phyloP scores from a whole-genome alignment of 2,797 vertebrate species.

The Labroides dimidiatus region DNA sequence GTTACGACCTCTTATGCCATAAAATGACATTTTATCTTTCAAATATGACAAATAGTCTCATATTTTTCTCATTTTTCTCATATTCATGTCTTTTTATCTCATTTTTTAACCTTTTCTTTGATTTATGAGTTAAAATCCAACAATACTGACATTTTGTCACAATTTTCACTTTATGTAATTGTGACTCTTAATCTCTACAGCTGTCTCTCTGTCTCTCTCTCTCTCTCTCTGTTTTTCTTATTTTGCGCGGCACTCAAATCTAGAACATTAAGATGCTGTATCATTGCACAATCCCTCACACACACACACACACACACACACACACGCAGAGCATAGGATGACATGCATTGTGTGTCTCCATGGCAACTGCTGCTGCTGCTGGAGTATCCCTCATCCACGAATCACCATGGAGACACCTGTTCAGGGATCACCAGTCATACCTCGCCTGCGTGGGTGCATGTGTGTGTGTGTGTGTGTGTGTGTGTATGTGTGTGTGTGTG shows the following conservation, averaged over 20 bases:
- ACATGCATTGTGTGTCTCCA: conserved; percentile 68
- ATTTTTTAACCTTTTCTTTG: too few species aligned
- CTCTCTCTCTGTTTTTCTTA: not conserved
- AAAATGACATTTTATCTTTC: too few species aligned
- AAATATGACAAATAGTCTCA: too few species aligned
- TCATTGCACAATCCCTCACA: conserved; percentile 7
- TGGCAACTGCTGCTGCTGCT: conserved; percentile 63
- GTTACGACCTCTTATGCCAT: too few species aligned
- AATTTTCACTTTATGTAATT: too few species aligned
- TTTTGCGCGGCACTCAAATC: conserved; percentile 1
- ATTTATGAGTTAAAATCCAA: too few species aligned
- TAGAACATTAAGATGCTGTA: conserved; percentile 27
- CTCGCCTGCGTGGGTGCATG: conserved; percentile 11
- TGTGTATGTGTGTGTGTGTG: not conserved
- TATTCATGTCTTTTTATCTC: too few species aligned
- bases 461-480: not conserved
- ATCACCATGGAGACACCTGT: conserved; percentile 68
- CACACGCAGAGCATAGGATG: conserved; percentile 8
- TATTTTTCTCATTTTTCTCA: too few species aligned
- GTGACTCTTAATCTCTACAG: too few species aligned
- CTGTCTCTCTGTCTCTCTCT: too few species aligned
- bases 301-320: not conserved
- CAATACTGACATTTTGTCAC: too few species aligned
- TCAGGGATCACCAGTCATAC: conserved; percentile 45
- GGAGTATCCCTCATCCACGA: conserved; percentile 51